These are phyloP conservation scores for Dissostichus mawsoni DNA, from an alignment of 2,113 vertebrate genomes.

Conservation along the genomic window DNA sequence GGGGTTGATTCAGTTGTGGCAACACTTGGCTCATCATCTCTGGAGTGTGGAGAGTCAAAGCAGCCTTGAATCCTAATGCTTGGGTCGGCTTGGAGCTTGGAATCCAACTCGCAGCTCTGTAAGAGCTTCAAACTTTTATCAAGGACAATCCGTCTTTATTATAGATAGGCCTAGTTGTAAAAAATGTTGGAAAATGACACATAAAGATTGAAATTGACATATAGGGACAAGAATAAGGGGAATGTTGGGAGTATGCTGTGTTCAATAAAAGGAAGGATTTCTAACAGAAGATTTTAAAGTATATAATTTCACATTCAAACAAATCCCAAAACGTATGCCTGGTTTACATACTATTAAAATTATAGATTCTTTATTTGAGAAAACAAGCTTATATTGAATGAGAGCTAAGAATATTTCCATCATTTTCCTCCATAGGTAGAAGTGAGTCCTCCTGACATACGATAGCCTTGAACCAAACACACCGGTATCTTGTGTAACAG, in stretches of 20 bases:
- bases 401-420: too few relatives aligned
- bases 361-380: background rate
- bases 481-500: background rate
- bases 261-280: background rate
- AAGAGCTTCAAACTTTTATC: conserved; percentile 8
- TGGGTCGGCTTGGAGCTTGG: conserved; percentile 5
- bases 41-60: conserved; percentile 28
- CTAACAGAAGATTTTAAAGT: background rate
- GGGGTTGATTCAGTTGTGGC: conserved; percentile 47
- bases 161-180: background rate
- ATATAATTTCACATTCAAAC: background rate
- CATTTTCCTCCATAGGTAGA: too few relatives aligned
- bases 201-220: background rate
- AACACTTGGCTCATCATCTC: conserved; percentile 38
- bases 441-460: too few relatives aligned
- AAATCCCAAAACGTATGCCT: conserved; percentile 9
- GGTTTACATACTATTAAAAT: background rate
- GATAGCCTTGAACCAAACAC: conserved; percentile 11
- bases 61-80: conserved; percentile 40
- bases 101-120: background rate
- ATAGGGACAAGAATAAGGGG: background rate
- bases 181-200: background rate
- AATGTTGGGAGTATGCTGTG: background rate
- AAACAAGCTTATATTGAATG: background rate
- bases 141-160: background rate